Evolutionary conservation across 2,797 vertebrate genomes (phyloP), one percentile per base, ranked within the genome.

Genomic region (Enteromius fasciolatus): DNA sequence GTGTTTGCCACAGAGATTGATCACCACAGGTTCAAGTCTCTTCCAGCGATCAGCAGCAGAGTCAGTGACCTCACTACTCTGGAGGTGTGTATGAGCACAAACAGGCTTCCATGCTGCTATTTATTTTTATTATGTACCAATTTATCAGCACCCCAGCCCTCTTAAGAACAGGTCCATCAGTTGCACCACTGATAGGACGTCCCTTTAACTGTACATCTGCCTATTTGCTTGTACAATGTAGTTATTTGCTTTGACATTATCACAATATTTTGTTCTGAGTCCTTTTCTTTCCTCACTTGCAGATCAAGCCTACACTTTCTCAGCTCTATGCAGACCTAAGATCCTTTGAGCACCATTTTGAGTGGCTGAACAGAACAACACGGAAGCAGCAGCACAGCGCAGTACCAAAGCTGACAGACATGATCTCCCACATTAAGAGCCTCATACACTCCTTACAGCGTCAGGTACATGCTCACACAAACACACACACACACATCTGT

Each of bases 31-130:
- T 95, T 95, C 88, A 92, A 92, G 80, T 94, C 94, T 79, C 93
- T 95, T 91, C 95, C 95, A 89, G 92, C 93, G 87, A 94, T 95
- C 90, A 93, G 90, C 91, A 94, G 93, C 93, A 93, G 91, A 93
- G 94, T 91, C 90, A 91, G 89, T 90, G 93, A 95, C 88, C 92
- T 95, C 89, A 93, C 84, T 86, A 93, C 92, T 88, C 92, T 95
- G 88, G 94, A 95, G 94, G 95, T 95, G 93, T 91, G 89, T 84
- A 84, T 87, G 73, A 73, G 50, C 74, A 90, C 88, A 59, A 81
- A 68, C 28, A 59, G 84, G 74, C 80, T 59, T 67, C 59, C 18
- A 23, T 48, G 41, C 50, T 73, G 20, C 17, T 8, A 9, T 78
- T 33, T 36, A 36, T 20, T 20, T 12, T 31, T 0, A 48, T 20